Base-by-base conservation (phyloP, 2,113 vertebrate genomes). In the Dicrurus megarhynchus region DNA sequence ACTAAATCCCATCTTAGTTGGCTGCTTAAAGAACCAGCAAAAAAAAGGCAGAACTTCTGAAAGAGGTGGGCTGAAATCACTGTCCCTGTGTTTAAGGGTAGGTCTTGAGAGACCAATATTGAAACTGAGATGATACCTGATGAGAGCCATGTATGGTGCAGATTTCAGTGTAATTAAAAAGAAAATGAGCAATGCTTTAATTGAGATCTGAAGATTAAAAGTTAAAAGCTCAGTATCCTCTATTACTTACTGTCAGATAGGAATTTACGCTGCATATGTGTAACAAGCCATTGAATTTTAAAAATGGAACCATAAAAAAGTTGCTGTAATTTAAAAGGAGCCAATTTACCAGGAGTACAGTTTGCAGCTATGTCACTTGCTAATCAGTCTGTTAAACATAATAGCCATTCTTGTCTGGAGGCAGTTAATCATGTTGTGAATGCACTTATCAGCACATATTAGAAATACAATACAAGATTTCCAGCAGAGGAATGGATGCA, bases 401-500 rank as follows among this genome's bases (percentile, higher is more conserved):
- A 98, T 96, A 93, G 97, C 96, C 95, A 63, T 97, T 97, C 97
- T 94, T 95, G 97, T 98, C 97, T 97, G 88, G 53, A 91, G 97
- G 97, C 93, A 94, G 92, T 98, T 98, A 98, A 97, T 98, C 98
- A 97, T 96, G 81, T 97, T 97, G 91, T 97, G 97, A 98, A 97
- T 96, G 96, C 76, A 97, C 93, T 97, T 97, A 98, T 97, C 97
- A 96, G 96, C 21, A 39, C 84, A 21, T 94, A 94, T 98, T 97
- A 97, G 97, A 96, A 94, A 97, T 96, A 97, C 94, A 97, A 92
- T 94, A 95, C 86, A 53, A 33, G 95, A 92, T 97, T 97, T 88
- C 95, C 44, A 12, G 80, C 89, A 61, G 93, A 95, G 96, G 93
- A 93, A 94, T 96, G 96, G 56, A 61, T 89, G 95, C 95, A 97